Evolutionary conservation across 2,113 vertebrate genomes (phyloP).

Genomic region (Sphyrna mokarran): DNA sequence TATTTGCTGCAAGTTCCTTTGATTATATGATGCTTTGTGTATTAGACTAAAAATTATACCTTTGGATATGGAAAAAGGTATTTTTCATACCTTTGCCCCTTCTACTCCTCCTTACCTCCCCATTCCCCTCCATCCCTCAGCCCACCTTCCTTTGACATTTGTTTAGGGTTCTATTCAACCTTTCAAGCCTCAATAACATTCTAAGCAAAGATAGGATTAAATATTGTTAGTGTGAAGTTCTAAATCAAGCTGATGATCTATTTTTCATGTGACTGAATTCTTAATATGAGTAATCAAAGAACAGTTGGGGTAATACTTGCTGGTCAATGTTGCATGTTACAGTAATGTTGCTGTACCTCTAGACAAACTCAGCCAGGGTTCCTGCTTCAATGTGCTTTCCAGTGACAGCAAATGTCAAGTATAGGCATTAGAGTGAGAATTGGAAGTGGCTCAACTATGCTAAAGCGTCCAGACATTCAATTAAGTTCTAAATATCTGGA

Average conservation of each 20-base stretch:
- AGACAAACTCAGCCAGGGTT: background rate
- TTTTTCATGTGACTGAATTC: background rate
- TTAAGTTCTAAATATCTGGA: background rate
- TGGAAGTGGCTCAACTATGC: background rate
- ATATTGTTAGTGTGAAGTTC: background rate
- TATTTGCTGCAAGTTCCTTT: too few species aligned
- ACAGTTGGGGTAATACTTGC: background rate
- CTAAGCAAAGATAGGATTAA: background rate
- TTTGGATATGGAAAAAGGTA: too few species aligned
- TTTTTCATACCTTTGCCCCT: too few species aligned
- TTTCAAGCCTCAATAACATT: background rate
- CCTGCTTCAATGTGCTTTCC: background rate
- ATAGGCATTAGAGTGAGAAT: background rate
- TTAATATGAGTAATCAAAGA: background rate
- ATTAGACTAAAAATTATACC: background rate
- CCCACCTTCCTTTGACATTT: background rate
- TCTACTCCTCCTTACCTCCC: too few species aligned
- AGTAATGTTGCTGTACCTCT: background rate
- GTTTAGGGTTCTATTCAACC: background rate
- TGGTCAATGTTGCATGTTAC: background rate
- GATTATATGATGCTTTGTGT: background rate
- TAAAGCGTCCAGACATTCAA: background rate
- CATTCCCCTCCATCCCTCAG: too few species aligned
- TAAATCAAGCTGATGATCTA: background rate
- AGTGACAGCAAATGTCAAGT: background rate